These are phyloP conservation scores for Pseudocheirus occidentalis DNA, from an alignment of 2,797 vertebrate genomes.

Conservation along the genomic window DNA sequence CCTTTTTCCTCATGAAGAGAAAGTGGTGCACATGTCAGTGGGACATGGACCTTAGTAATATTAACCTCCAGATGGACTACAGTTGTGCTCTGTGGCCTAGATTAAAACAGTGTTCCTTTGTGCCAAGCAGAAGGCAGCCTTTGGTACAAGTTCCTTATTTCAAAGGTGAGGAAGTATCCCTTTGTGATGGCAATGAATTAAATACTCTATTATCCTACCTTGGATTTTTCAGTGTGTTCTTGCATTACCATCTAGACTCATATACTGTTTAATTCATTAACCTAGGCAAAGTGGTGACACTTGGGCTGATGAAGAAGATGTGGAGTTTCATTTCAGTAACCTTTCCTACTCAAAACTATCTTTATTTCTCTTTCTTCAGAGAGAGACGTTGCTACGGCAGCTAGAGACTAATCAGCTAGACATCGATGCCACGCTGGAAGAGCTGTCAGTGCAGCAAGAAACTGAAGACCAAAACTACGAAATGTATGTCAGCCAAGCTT, in stretches of 20 bases:
- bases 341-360: slow-evolving; percentile 30
- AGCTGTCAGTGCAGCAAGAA: slow-evolving; percentile 96
- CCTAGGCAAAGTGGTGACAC: neutral
- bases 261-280: slow-evolving; percentile 13
- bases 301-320: rapidly evolving
- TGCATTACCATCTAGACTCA: neutral
- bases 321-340: slow-evolving; percentile 32
- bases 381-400: slow-evolving; percentile 96
- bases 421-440: slow-evolving; percentile 97
- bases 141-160: neutral
- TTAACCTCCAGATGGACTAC: neutral
- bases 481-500: slow-evolving; percentile 86
- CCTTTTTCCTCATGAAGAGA: neutral
- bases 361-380: slow-evolving; percentile 82
- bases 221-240: neutral
- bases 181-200: neutral
- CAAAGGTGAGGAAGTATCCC: neutral
- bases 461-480: slow-evolving; percentile 99
- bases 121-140: neutral
- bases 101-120: neutral
- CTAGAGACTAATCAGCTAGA: slow-evolving; percentile 99
- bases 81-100: neutral
- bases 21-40: neutral
- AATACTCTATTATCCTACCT: neutral
- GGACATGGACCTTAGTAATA: neutral